These are phyloP conservation scores for Callosobruchus maculatus DNA, from an alignment of 2,888 invertebrate genomes.

Conservation along the genomic window DNA sequence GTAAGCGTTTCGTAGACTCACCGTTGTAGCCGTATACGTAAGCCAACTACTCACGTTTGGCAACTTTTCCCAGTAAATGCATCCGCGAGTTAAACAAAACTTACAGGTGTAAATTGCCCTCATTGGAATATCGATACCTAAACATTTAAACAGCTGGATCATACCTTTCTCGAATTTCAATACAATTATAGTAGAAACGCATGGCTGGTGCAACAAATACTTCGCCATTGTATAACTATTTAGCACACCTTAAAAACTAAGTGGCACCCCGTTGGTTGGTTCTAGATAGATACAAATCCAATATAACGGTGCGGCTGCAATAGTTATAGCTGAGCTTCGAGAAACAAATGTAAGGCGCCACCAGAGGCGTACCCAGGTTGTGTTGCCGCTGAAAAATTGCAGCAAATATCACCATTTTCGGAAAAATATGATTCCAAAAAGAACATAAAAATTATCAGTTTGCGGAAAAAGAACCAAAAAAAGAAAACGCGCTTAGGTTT, in stretches of 20 bases:
- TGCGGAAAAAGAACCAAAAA: too few relatives aligned
- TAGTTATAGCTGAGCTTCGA: not conserved
- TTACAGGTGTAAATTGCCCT: not conserved
- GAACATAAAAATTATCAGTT: too few relatives aligned
- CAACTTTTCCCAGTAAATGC: too few relatives aligned
- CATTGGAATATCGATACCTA: not conserved
- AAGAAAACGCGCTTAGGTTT: too few relatives aligned
- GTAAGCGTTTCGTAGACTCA: too few relatives aligned
- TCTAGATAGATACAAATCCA: not conserved
- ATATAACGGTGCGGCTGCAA: not conserved
- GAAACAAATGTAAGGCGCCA: not conserved
- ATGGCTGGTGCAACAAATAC: not conserved
- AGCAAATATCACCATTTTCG: too few relatives aligned
- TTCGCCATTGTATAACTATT: not conserved
- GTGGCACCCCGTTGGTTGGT: not conserved
- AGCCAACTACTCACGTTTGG: too few relatives aligned
- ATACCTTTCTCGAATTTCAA: not conserved
- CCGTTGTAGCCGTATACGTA: too few relatives aligned
- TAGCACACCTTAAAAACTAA: not conserved
- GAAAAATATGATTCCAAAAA: too few relatives aligned
- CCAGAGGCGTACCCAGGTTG: not conserved
- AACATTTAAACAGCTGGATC: not conserved
- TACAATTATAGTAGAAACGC: not conserved
- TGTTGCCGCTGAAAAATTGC: too few relatives aligned
- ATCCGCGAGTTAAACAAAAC: too few relatives aligned